Base-by-base conservation (phyloP, 1,140 invertebrate species). In the Drosophila miranda region DNA sequence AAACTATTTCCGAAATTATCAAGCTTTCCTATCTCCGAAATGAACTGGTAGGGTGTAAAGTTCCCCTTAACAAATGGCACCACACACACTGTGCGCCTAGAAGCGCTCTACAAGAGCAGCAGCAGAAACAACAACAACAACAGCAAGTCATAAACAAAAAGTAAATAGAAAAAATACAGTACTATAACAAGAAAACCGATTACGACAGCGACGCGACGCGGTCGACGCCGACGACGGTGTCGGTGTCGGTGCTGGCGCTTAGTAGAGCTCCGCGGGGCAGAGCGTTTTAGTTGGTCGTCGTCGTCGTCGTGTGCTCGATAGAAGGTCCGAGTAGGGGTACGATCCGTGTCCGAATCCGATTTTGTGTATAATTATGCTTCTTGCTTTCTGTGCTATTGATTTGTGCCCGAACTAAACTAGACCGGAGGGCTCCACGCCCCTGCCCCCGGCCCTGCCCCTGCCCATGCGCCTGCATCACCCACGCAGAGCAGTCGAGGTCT, bases 41-140 rank as follows among this genome's bases (percentile, higher is more conserved):
- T 30, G 30, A 3, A 9, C 2, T 30, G 2, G 28, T 8, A 3
- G 30, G 16, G 16, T 16, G 16, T 13, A 13, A 38, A 5, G 9
- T 13, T 38, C 34, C 11, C 11, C 0, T 38, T 5, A 42, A 11
- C n/a, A 48, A 75, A 58, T 46, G 6, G 9, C 11, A 38, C 9
- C 21, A n/a, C 57, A 30, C 28, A 55, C 79, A 83, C 79, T 84
- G 79, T 83, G 45, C 80, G 30, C 34, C 75, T 79, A 84, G 79
- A 83, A 83, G 66, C 68, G 44, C 57, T 7, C 55, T 66, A 58
- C 46, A 76, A 75, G 49, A 56, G 43, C 16, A 52, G 73, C 38
- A 50, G 45, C 9, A n/a, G n/a, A n/a, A n/a, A n/a, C n/a, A 52
- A 66, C 61, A 78, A 73, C 44, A 74, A 57, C 11, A 62, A 53